Conservation (phyloP, 2,113 vertebrate genomes). For the Balaenoptera acutorostrata region DNA sequence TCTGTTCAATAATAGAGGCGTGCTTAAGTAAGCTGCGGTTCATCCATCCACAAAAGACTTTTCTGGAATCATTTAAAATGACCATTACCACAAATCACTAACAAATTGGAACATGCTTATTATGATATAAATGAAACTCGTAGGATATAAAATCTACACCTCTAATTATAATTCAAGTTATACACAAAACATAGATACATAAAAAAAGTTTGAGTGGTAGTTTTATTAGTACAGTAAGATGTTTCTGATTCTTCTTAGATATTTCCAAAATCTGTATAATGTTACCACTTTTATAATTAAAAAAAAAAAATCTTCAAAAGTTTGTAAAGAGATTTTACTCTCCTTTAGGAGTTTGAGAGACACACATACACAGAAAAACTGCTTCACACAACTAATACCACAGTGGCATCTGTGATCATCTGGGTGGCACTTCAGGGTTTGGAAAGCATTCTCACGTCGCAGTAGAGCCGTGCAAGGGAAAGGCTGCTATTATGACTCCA, state of each 20-base stretch:
- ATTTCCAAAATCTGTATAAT: neutral
- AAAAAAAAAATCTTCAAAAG: neutral
- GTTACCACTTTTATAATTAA: neutral
- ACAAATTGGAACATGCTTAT: neutral
- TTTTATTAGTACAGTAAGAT: neutral
- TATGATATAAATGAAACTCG: neutral
- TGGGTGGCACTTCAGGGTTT: fast-evolving
- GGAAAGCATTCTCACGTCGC: neutral
- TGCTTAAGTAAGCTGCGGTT: neutral
- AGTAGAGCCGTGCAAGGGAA: fast-evolving
- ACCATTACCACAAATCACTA: neutral
- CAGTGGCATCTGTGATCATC: fast-evolving
- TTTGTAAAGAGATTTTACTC: neutral
- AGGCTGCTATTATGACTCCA: neutral
- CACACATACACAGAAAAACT: neutral
- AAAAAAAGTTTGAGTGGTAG: neutral
- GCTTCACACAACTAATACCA: too few species aligned
- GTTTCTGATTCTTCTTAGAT: neutral
- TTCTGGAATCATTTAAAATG: neutral
- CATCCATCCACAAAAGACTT: neutral
- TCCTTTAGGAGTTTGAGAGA: neutral
- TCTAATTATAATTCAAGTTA: neutral
- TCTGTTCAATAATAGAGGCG: neutral
- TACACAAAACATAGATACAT: neutral
- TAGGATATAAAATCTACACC: neutral